These are phyloP conservation scores for Pseudobourletiella spinata DNA, from an alignment of 1,140 invertebrate species.

Conservation along the genomic window DNA sequence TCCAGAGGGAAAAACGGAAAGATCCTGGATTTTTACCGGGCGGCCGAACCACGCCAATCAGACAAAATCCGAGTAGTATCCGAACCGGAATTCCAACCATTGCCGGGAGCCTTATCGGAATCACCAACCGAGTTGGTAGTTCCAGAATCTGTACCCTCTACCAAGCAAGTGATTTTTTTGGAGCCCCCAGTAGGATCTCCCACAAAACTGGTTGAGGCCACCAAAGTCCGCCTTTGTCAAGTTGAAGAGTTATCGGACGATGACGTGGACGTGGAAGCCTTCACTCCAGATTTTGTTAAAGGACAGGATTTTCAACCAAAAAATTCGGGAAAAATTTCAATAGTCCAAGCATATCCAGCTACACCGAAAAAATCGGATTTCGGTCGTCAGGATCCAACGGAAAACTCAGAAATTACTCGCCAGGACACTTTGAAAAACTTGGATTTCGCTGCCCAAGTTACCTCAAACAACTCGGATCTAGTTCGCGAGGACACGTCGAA, in stretches of 20 bases:
- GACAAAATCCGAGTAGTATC: neutral
- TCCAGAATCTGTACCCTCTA: neutral
- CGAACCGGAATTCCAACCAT: no score
- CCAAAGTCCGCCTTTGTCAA: neutral
- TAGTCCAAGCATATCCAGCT: neutral
- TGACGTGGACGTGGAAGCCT: neutral
- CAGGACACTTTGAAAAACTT: neutral
- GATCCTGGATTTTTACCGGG: slow-evolving; percentile 19
- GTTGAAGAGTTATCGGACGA: neutral
- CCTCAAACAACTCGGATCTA: neutral
- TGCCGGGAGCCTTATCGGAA: neutral
- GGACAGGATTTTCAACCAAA: neutral
- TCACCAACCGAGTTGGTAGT: neutral
- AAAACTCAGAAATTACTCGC: no score
- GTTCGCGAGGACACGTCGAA: neutral
- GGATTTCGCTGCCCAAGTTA: neutral
- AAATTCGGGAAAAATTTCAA: neutral
- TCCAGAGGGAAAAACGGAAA: slow-evolving; percentile 4
- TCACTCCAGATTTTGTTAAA: slow-evolving; percentile 1
- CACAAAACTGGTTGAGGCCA: neutral
- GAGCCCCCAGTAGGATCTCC: neutral
- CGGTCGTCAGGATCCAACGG: neutral
- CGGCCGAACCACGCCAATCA: neutral
- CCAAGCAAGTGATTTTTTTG: no score
- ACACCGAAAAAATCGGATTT: neutral